Evolutionary conservation across 2,797 vertebrate genomes (phyloP), one percentile per base, ranked within the genome.

Genomic region (Pangasius larnaudii): DNA sequence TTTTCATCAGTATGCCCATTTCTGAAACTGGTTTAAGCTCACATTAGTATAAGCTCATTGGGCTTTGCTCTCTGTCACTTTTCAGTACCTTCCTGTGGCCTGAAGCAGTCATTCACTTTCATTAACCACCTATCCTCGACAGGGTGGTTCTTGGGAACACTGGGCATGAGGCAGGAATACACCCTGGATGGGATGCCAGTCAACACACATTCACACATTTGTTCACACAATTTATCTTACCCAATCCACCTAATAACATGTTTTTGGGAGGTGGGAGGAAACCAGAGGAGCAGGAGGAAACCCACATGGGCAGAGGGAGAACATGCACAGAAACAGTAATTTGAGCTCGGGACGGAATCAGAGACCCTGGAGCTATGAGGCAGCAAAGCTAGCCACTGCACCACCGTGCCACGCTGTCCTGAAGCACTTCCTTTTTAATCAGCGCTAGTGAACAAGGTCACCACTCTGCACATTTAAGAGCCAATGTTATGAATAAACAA

Each of bases 1-100:
- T 94, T 94, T 94, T 92, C 89, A 94, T 93, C 94, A 93, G 92
- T 59, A 94, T 94, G 59, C 83, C 81, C 74, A 59, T 30, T 69
- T 39, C 87, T 84, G 65, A 90, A 86, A 75, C 78, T 16, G 63
- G 42, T 63, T 82, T 61, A 69, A 56, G 75, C 83, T 59, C 27
- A 42, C 36, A 77, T 24, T 85, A 81, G 61, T 53, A 72, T 53
- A 88, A 89, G 72, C 89, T 85, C 88, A 81, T n/a, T 84, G 14
- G 13, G 10, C 67, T 84, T 9, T 58, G 19, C 5, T 59, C 49
- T 30, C 36, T 58, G 69, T 72, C 89, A 89, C 88, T 72, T 91
- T 88, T 87, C n/a, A 82, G 69, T 85, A 67, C 74, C 53, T 85
- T 27, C 39, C 24, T 27, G 36, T 61, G 58, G 22, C 16, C 18